Evolutionary conservation across 2,113 vertebrate genomes (phyloP).

Genomic region (Tricholaema leucomelas): DNA sequence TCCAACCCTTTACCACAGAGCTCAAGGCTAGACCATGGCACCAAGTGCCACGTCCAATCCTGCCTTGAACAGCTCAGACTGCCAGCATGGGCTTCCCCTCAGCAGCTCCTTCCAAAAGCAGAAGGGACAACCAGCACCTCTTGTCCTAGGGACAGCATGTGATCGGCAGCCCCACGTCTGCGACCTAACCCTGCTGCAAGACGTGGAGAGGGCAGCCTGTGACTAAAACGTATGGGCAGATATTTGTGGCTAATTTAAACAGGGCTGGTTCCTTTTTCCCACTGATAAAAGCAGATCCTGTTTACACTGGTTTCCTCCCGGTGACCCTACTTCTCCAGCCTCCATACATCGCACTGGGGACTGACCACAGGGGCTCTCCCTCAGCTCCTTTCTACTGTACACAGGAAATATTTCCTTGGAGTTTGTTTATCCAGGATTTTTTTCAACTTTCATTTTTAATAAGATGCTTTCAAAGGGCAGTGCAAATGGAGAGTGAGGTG

Average conservation of each 20-base stretch:
- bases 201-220: background rate
- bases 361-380: background rate
- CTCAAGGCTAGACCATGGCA: no score
- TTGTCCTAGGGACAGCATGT: background rate
- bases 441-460: background rate
- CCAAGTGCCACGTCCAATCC: no score
- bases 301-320: constrained; percentile 22
- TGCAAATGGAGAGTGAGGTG: background rate
- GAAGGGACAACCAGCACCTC: background rate
- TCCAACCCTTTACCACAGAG: no score
- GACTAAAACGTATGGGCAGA: background rate
- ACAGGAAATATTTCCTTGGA: constrained; percentile 59
- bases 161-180: accelerated
- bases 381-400: background rate
- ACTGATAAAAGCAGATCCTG: constrained; percentile 32
- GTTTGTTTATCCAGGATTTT: constrained; percentile 13
- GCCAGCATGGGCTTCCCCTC: background rate
- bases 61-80: no score
- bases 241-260: background rate
- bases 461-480: background rate
- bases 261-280: background rate
- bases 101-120: background rate
- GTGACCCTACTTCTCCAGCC: background rate
- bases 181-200: background rate
- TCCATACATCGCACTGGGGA: background rate